Conservation (phyloP, 1,140 invertebrate species). For the Conus ventricosus region DNA sequence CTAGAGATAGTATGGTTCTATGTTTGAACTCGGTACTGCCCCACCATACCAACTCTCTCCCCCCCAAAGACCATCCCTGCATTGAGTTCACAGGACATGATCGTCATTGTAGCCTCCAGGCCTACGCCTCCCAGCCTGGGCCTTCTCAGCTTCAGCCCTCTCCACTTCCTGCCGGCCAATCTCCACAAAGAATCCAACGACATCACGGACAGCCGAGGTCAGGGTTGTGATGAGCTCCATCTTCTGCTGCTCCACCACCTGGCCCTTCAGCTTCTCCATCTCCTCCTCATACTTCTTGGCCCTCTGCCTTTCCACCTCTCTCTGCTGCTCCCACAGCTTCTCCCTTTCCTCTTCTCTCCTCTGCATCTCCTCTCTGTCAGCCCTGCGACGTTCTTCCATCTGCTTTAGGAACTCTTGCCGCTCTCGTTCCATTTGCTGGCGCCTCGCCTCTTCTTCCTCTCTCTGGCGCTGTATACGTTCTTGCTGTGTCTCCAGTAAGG, state of each 20-base stretch:
- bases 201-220: neutral
- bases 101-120: no score
- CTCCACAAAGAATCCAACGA: neutral
- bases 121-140: no score
- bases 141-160: no score
- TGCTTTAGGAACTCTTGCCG: neutral
- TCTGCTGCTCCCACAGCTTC: neutral
- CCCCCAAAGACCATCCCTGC: no score
- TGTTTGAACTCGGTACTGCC: no score
- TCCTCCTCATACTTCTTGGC: neutral
- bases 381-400: neutral
- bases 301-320: neutral
- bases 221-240: neutral
- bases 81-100: no score
- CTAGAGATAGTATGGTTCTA: no score
- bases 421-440: neutral
- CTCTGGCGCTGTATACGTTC: no score
- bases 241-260: neutral
- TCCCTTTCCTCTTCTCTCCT: constrained; percentile 1
- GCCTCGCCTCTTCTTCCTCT: neutral
- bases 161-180: no score
- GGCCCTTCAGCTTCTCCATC: constrained; percentile 13
- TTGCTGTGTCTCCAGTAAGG: neutral
- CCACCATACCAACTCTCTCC: no score
- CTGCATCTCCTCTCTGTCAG: neutral